Conservation (phyloP, 2,113 vertebrate species). For the Psittacus erithacus region DNA sequence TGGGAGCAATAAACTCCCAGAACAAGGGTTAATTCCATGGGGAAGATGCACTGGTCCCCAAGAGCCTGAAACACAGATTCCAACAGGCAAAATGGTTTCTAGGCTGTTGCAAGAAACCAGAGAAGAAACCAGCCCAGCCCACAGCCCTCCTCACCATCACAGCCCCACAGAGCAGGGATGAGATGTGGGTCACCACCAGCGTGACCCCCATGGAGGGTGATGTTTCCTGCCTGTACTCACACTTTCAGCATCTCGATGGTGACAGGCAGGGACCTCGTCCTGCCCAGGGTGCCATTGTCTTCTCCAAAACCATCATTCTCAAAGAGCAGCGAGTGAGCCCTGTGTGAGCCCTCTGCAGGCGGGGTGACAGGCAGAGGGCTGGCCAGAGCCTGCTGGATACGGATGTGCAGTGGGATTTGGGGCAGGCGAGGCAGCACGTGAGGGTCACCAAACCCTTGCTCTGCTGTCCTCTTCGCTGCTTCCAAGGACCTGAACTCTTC, state of each 20-base stretch:
- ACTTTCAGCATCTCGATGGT: constrained; percentile 97
- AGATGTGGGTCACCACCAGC: background rate
- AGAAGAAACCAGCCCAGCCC: background rate
- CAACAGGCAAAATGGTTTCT: background rate
- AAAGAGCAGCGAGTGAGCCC: constrained; percentile 91
- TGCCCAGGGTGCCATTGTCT: constrained; percentile 74
- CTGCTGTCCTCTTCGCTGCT: background rate
- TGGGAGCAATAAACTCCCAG: background rate
- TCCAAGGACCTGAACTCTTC: constrained; percentile 61
- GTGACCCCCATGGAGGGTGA: background rate
- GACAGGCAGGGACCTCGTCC: constrained; percentile 88
- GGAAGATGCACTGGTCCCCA: background rate
- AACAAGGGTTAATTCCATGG: background rate
- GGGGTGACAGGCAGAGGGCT: constrained; percentile 87
- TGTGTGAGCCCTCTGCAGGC: constrained; percentile 85
- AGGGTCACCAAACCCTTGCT: constrained; percentile 77
- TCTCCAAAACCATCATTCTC: constrained; percentile 83
- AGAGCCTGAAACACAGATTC: background rate
- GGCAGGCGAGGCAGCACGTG: constrained; percentile 77
- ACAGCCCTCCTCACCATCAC: background rate
- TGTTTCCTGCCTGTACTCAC: constrained; percentile 77
- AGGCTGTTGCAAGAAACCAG: background rate
- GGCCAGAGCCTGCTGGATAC: constrained; percentile 93
- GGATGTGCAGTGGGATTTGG: constrained; percentile 89
- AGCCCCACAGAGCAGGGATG: background rate